These are phyloP conservation scores for Alectura lathami DNA, from an alignment of 2,113 vertebrate genomes.

Conservation along the genomic window DNA sequence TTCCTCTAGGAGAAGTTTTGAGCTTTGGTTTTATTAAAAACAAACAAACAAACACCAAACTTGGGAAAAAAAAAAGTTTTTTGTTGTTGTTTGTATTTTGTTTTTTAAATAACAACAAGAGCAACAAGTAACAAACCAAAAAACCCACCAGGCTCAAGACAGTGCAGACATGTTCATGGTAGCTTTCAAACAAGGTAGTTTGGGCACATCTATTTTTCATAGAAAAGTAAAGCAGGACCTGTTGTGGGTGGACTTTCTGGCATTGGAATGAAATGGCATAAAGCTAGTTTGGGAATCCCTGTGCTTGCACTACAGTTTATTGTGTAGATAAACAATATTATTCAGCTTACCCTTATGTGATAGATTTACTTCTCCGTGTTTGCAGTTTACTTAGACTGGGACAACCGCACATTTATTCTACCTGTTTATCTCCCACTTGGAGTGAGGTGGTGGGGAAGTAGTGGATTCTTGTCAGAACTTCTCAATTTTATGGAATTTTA, in stretches of 20 bases:
- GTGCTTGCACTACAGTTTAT: background rate
- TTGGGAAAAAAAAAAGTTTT: no score
- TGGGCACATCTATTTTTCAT: background rate
- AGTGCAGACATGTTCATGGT: background rate
- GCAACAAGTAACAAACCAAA: background rate
- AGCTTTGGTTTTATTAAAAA: background rate
- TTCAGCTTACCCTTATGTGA: fast-evolving
- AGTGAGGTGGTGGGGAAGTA: background rate
- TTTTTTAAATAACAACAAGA: background rate
- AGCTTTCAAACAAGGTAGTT: background rate
- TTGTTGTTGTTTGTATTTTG: no score
- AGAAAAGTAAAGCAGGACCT: background rate
- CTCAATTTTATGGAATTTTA: background rate
- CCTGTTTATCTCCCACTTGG: background rate
- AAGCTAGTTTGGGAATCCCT: background rate
- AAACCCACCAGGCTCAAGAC: background rate
- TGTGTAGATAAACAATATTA: no score
- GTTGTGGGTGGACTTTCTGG: no score
- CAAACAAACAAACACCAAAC: background rate
- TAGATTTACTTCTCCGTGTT: background rate
- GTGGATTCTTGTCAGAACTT: background rate
- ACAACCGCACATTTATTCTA: background rate
- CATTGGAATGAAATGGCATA: background rate
- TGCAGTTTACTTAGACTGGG: background rate
- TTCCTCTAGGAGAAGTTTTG: background rate